These are phyloP conservation scores for Seriola quinqueradiata DNA, from an alignment of 2,113 vertebrate species.

Conservation along the genomic window DNA sequence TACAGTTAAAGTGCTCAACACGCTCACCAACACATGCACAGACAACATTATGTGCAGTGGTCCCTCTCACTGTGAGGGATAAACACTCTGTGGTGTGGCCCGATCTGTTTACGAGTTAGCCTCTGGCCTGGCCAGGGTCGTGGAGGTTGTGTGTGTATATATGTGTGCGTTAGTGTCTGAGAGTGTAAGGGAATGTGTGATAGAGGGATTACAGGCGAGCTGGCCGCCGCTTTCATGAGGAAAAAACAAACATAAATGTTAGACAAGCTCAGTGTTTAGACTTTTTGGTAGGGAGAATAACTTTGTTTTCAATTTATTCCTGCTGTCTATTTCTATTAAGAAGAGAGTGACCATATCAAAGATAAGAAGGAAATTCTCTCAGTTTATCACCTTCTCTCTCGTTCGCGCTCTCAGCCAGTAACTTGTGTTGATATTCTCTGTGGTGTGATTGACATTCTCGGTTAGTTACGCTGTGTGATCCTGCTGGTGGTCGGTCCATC, in stretches of 20 bases:
- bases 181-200: conserved; percentile 56
- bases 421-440: conserved; percentile 46
- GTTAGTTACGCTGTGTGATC: conserved; percentile 49
- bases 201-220: conserved; percentile 45
- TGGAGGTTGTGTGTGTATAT: conserved; percentile 19
- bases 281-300: not conserved
- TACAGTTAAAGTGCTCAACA: conserved; percentile 17
- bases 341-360: not conserved
- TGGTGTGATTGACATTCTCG: conserved; percentile 53
- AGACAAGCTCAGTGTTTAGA: conserved; percentile 1
- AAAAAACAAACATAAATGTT: conserved; percentile 61
- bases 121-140: conserved; percentile 31
- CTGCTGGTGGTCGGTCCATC: conserved; percentile 43
- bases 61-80: conserved; percentile 54
- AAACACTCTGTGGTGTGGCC: conserved; percentile 65
- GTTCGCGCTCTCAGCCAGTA: conserved; percentile 17
- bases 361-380: not conserved
- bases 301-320: conserved; percentile 11
- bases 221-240: conserved; percentile 37
- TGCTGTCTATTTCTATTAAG: not conserved
- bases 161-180: conserved; percentile 33
- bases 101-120: conserved; percentile 63
- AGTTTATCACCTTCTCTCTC: conserved; percentile 2
- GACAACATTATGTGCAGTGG: conserved; percentile 19
- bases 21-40: conserved; percentile 10